Base-by-base conservation (phyloP, 2,797 vertebrate genomes). In the Manis crassicaudata region DNA sequence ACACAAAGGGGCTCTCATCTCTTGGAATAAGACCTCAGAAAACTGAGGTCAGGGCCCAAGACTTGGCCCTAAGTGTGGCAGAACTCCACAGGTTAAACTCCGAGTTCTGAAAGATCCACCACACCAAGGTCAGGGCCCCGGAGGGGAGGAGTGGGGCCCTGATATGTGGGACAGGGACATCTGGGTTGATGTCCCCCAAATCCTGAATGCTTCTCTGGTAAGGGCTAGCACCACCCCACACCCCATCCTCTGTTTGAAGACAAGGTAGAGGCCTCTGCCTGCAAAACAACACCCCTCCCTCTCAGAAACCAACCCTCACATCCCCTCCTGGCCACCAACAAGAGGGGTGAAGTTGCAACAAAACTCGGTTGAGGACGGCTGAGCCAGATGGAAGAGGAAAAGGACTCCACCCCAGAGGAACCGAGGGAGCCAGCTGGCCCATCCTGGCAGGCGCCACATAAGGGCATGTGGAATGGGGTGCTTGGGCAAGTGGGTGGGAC, bases 401-500 rank as follows among this genome's bases (percentile, higher is more conserved):
- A 73, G 37, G 35, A 20, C 23, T 20, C 5, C 27, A 7, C 35
- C 20, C 60, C 35, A 75, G 6, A 16, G 58, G 46, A 23, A 10
- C n/a, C 1, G 32, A 56, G 43, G 72, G 27, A 50, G 52, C 9
- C 13, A 2, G 89, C 56, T 12, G 3, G 40, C 40, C 25, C 12
- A 5, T 40, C 13, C 40, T 25, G 3, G 1, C 25, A 23, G 89
- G n/a, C 40, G 6, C 25, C 79, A 12, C 40, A 23, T 18, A 7
- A 35, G 7, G 7, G 6, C 1, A 0, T 27, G 10, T 5, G 29
- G 50, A 35, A 58, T 10, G 0, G 7, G 21, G 14, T 1, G 37
- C 29, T 35, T 35, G 37, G 27, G 13, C 2, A 1, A 32, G 29
- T 23, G 40, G 3, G 18, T 21, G 27, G 63, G 9, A 40, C 50